A percentile compares a stretch with the other conserved stretches of the same genome.
phyloP scores from a whole-genome alignment of 2,888 invertebrate species.

The Melikaiella ostensackeni region DNA sequence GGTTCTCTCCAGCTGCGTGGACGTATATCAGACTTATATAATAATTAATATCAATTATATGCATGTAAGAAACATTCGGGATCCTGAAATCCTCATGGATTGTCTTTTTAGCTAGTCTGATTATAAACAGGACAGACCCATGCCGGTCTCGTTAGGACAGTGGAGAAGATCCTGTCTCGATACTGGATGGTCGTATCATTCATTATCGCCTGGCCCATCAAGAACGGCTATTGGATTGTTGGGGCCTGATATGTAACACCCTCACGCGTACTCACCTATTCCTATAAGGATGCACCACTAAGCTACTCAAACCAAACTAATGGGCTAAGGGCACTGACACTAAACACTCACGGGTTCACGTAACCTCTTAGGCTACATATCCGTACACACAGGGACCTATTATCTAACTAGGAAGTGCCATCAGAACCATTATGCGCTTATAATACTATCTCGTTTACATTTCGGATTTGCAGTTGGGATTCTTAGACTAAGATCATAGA shows the following conservation, averaged over 20 bases:
- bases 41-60: neutral
- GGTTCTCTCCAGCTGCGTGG: neutral
- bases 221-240: conserved; percentile 43
- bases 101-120: neutral
- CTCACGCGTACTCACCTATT: conserved; percentile 36
- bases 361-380: neutral
- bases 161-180: conserved; percentile 40
- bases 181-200: conserved; percentile 49
- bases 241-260: conserved; percentile 41
- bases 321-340: conserved; percentile 8
- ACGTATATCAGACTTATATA: neutral
- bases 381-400: neutral
- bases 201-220: conserved; percentile 51
- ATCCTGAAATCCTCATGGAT: neutral
- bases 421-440: neutral
- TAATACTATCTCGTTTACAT: conserved; percentile 1
- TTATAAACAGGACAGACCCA: neutral
- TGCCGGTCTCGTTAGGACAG: neutral
- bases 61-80: neutral
- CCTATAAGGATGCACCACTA: neutral
- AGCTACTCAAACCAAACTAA: conserved; percentile 17
- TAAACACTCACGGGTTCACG: conserved; percentile 2
- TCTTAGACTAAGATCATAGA: too few relatives aligned
- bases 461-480: neutral
- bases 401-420: conserved; percentile 11